Percentiles rank a stretch among this genome's conserved stretches.
Conservation (phyloP, 2,797 vertebrate species). For the Coracias cyanogaster region DNA sequence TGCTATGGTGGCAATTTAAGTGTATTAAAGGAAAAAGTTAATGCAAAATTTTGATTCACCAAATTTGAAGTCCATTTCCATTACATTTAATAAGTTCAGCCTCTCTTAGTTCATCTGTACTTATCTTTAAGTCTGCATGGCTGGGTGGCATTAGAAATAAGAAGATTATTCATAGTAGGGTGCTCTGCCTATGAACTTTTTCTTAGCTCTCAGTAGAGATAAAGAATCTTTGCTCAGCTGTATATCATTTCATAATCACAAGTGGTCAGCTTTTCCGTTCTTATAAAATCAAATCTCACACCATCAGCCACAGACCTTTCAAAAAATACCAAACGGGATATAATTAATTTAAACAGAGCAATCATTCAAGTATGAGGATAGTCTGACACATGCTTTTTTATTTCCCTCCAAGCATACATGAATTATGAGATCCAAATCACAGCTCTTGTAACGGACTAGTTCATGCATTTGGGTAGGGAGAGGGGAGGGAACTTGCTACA, state of each 20-base stretch:
- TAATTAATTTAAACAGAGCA: constrained; percentile 52
- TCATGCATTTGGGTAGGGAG: not conserved
- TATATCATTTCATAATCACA: constrained; percentile 26
- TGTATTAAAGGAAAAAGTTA: constrained; percentile 35
- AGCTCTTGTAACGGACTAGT: not conserved
- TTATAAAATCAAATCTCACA: constrained; percentile 34
- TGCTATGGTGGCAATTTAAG: constrained; percentile 19
- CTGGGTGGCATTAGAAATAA: constrained; percentile 66
- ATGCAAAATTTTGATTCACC: constrained; percentile 57
- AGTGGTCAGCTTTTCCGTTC: not conserved
- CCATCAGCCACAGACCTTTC: not conserved
- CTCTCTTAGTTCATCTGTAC: constrained; percentile 60
- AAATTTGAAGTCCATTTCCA: constrained; percentile 67
- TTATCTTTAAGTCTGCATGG: constrained; percentile 68
- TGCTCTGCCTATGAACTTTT: constrained; percentile 39
- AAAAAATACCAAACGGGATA: not conserved
- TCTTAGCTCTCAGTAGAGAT: constrained; percentile 17
- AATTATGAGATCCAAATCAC: constrained; percentile 31
- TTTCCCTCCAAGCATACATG: not conserved
- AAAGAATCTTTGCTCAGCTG: constrained; percentile 44
- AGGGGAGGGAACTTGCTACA: not conserved
- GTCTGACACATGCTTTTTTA: not conserved
- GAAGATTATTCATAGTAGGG: constrained; percentile 66
- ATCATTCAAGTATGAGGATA: constrained; percentile 23
- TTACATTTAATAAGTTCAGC: constrained; percentile 66